Conservation (phyloP, 2,797 vertebrate genomes). For the Halcyon badia region DNA sequence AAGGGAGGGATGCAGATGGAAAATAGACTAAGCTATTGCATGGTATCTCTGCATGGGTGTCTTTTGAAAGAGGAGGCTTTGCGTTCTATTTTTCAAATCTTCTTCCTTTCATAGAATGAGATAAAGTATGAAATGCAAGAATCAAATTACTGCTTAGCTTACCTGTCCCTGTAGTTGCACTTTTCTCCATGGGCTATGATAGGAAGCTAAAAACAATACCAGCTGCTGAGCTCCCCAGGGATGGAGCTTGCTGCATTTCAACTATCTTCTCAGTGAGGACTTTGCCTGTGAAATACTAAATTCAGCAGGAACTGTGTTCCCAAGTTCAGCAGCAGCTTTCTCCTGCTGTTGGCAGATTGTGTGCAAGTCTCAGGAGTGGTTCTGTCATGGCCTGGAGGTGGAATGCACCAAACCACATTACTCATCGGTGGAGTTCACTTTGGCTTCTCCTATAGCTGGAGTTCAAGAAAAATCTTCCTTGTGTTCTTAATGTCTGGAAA, state of each 20-base stretch:
- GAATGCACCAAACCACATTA: background rate
- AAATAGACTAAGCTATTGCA: background rate
- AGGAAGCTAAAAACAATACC: background rate
- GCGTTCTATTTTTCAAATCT: background rate
- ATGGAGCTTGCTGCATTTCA: background rate
- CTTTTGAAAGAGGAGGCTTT: background rate
- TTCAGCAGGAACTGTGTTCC: background rate
- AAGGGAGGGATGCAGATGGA: background rate
- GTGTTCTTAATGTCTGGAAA: background rate
- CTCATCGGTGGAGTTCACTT: background rate
- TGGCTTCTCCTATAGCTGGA: background rate
- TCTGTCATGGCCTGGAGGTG: background rate
- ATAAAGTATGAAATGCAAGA: background rate
- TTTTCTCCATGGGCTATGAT: background rate
- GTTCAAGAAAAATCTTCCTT: background rate
- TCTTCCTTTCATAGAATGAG: background rate
- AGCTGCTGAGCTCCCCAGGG: background rate
- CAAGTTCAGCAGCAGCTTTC: background rate
- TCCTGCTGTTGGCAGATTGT: background rate
- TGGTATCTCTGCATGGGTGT: accelerated
- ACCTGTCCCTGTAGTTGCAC: background rate
- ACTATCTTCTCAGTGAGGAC: background rate
- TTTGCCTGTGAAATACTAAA: background rate
- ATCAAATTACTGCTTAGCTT: background rate
- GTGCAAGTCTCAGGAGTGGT: background rate